Evolutionary conservation across 1,140 invertebrate species (phyloP), one percentile per base, ranked within the genome.

Genomic region (Elysia chlorotica): DNA sequence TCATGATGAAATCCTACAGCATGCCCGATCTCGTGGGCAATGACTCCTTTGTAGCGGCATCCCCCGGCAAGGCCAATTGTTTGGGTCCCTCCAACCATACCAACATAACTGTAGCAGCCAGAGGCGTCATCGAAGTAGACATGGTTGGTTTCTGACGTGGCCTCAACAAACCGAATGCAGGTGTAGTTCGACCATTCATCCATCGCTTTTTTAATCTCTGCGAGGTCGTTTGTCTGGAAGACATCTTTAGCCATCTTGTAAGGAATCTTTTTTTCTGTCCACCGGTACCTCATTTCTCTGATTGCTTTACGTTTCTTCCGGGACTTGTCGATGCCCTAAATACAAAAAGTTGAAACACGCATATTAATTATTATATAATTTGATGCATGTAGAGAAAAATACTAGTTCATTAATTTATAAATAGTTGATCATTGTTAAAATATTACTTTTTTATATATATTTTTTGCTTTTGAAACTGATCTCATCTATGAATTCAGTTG

Each of bases 1-100:
- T 89, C 87, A 68, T 88, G 87, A 23, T 81, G 90, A 81, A 92
- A 92, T n/a, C 92, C 92, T 0, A 92, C 76, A 0, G 91, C 90
- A 65, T 83, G 82, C 0, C 82, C 82, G 0, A 83, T 31, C 54
- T 83, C 82, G 66, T 83, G 82, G 1, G 79, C 57, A 23, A 83
- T 75, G 17, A 79, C 76, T 0, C 74, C 66, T 79, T 81, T 82
- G 75, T 79, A 61, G 10, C 72, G 35, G 30, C 72, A 74, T 14
- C 67, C 67, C 35, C 6, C n/a, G 0, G 67, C 74, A 0, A 75
- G 53, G 0, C 21, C 53, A 2, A 75, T 2, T 19, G 38, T 17
- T 23, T 71, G 74, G 31, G 61, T 6, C 10, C 62, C 57, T 5
- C 53, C 41, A 1, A 71, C 5, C 74, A 75, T 75, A 1, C 74